Conservation (phyloP, 2,888 invertebrate genomes). For the Sialis lutaria region DNA sequence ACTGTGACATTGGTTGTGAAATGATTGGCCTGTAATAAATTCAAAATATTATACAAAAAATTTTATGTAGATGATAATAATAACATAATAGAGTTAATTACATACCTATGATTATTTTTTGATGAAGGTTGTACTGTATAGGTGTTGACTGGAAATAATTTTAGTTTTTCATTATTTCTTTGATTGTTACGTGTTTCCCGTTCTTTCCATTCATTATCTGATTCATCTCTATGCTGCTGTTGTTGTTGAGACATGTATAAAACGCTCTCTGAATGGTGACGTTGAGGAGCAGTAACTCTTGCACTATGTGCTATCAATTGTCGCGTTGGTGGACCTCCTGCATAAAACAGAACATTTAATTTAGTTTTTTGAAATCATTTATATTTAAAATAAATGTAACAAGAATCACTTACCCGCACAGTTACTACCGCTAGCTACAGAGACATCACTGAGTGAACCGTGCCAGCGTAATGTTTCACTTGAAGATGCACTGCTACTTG, state of each 20-base stretch:
- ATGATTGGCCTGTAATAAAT: constrained; percentile 15
- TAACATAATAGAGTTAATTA: constrained; percentile 11
- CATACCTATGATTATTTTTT: not conserved
- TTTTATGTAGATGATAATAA: constrained; percentile 4
- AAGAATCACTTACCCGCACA: constrained; percentile 15
- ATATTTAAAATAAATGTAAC: constrained; percentile 8
- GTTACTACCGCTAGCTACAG: constrained; percentile 33
- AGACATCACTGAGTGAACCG: constrained; percentile 57
- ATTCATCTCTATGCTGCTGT: constrained; percentile 8
- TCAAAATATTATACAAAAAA: not conserved
- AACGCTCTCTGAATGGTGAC: constrained; percentile 62
- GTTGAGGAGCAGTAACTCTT: constrained; percentile 56
- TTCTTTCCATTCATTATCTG: constrained; percentile 18
- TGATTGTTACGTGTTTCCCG: constrained; percentile 24
- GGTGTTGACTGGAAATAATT: constrained; percentile 52
- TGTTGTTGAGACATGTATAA: constrained; percentile 27
- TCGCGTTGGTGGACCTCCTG: constrained; percentile 15
- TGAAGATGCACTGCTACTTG: constrained; percentile 43
- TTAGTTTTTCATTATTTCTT: constrained; percentile 27
- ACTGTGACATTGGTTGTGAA: constrained; percentile 19
- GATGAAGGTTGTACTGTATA: constrained; percentile 36
- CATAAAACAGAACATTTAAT: no score
- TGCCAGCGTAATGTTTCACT: constrained; percentile 69
- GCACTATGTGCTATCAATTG: constrained; percentile 62
- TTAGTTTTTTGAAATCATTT: no score